Base-by-base conservation (phyloP, 35 echinoderm and acorn worm species). In the Hemicentrotus pulcherrimus region DNA sequence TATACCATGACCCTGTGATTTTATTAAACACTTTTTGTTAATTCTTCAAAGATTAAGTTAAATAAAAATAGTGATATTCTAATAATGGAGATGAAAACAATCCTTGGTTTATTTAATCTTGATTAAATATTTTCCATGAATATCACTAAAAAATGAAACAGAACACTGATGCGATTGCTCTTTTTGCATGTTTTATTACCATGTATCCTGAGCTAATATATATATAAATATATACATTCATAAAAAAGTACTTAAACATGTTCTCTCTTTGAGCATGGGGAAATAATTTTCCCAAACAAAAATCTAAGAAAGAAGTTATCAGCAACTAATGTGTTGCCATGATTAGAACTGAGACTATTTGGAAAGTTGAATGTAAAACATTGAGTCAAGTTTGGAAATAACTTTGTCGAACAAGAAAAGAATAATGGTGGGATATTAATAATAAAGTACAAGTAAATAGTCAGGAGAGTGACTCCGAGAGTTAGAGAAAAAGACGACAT, bases 141-240 rank as follows among this genome's bases (percentile, higher is more conserved):
- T 59, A 59, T 11, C 50, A 71, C 19, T 78, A 78, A 8, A 78
- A 28, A 78, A 78, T n/a, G 4, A n/a, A 78, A 78, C 50, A n/a
- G 12, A 78, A 78, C 65, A 78, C 65, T 22, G 5, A 2, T 78
- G 22, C 4, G 24, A 28, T 28, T 78, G 65, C 65, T 78, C 65
- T 78, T 78, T 78, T 78, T 78, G 65, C 65, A 78, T 31, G 88
- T 90, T 90, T 90, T 90, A 90, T 90, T 90, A 47, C 19, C 88
- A 90, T 45, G 32, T 32, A 33, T 45, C 88, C 88, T 90, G 88
- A 90, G 88, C 88, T 90, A 41, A 90, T 45, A 47, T 90, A 90
- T 90, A 47, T 90, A 90, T 47, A 90, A 90, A 47, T 90, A 90
- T 90, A 47, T 90, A 90, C 88, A 90, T 47, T 90, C 88, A 90